Base-by-base conservation (phyloP, 2,113 vertebrate genomes). In the Ceyx margarethae region DNA sequence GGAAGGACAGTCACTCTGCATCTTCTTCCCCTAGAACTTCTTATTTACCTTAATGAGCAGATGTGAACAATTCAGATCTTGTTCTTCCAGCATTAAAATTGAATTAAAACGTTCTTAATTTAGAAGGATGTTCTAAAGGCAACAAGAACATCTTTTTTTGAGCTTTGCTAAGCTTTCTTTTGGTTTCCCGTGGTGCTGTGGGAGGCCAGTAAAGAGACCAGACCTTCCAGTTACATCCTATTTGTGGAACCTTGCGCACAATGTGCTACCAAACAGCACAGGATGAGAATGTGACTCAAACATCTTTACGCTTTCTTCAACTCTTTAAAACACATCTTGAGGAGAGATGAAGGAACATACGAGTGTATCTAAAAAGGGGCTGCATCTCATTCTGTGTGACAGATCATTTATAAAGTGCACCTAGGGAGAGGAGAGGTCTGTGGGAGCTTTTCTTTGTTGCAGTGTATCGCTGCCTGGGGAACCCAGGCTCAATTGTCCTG, bases 91-190 rank as follows among this genome's bases (percentile, higher is more conserved):
- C 17, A 77, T n/a, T 74, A 85, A 82, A 92, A 95, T 74, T 40
- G 15, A 93, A 95, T 94, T 94, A 64, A 95, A 92, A 94, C 17
- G 6, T 43, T 89, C 64, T 87, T 94, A 93, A 93, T 95, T 95
- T 93, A 81, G 72, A 85, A 69, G 19, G 21, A 83, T 95, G 53
- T 68, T 91, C 43, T 87, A 85, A 89, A 85, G 56, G 31, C 40
- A 67, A 67, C 28, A 89, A 77, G 53, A 85, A 79, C 45, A 87
- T 67, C 20, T 33, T 85, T 69, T 81, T 87, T 89, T 26, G 64
- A 48, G 53, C 40, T 74, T 74, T 77, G 33, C 22, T 16, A 76
- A 82, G 76, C 28, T 81, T 85, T 91, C 23, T 74, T 85, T 91
- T 77, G 67, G 18, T 68, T 92, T 91, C 12, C 29, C 1, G 0